phyloP scores from a whole-genome alignment of 2,888 invertebrate genomes.

The Protodeltote pygarga region DNA sequence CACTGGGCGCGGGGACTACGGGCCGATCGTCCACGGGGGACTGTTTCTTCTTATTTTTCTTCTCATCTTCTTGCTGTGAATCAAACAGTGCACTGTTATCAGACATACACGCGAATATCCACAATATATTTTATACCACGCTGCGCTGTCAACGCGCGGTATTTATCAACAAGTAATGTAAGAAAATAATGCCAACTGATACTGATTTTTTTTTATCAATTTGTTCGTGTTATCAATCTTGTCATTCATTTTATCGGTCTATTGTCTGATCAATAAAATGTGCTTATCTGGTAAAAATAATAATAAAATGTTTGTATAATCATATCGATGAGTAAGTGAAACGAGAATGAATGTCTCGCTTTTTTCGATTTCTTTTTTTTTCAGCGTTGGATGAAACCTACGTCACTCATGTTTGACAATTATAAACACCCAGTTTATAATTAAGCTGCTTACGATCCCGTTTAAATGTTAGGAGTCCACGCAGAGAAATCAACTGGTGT shows the following conservation, averaged over 20 bases:
- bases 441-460: slow-evolving; percentile 11
- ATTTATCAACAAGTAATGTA: slow-evolving; percentile 58
- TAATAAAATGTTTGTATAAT: slow-evolving; percentile 40
- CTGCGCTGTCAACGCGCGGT: slow-evolving; percentile 38
- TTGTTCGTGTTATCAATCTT: slow-evolving; percentile 72
- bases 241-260: slow-evolving; percentile 70
- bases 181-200: slow-evolving; percentile 51
- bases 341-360: neutral
- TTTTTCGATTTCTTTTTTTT: no score
- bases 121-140: slow-evolving; percentile 31
- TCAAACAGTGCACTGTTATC: slow-evolving; percentile 61
- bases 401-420: slow-evolving; percentile 30
- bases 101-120: slow-evolving; percentile 67
- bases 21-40: slow-evolving; percentile 82
- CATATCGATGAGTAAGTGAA: slow-evolving; percentile 11
- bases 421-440: slow-evolving; percentile 11
- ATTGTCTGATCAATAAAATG: slow-evolving; percentile 74
- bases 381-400: slow-evolving; percentile 31
- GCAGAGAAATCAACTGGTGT: slow-evolving; percentile 41
- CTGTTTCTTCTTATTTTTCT: slow-evolving; percentile 81
- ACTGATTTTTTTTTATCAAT: slow-evolving; percentile 72
- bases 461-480: slow-evolving; percentile 19
- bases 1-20: slow-evolving; percentile 81
- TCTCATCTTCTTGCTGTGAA: slow-evolving; percentile 82
- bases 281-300: slow-evolving; percentile 51